Evolutionary conservation across 2,888 invertebrate genomes (phyloP), one percentile per base, ranked within the genome.

Genomic region (Heteromurus nitidus): DNA sequence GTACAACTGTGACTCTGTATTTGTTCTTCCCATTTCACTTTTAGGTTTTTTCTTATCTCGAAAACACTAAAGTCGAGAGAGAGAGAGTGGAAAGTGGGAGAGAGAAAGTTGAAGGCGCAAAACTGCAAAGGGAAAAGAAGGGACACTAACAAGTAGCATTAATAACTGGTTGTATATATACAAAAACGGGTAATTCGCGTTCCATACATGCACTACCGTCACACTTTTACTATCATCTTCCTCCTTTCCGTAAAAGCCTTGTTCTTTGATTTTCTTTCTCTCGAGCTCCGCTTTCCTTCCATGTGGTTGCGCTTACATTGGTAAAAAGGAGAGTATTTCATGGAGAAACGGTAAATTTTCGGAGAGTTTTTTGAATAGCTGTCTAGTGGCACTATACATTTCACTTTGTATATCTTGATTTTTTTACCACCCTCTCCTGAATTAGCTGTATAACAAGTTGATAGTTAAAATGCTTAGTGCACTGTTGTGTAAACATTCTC

Each of bases 371-470:
- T 50, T 50, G 50, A 50, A 50, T 50, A 50, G 50, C 22, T 50
- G 50, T 50, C 50, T 50, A 50, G 50, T 50, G 50, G 50, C 50
- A 50, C 20, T n/a, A 44, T 20, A 18, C 50, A 50, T 50, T 50
- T 50, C 50, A 50, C 50, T 50, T 50, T 50, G 20, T 20, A n/a
- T 50, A n/a, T 20, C 50, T 50, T 50, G 20, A 50, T 9, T 20
- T 50, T 20, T 50, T 36, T 36, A 36, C 36, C 36, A 13, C 13
- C n/a, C n/a, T 2, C 44, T n/a, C 44, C 9, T 18, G 50, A 50
- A 50, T 50, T 50, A 20, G 50, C 50, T 20, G 20, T 50, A 47
- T 36, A n/a, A n/a, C n/a, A n/a, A 13, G 36, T 44, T 44, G 7
- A 13, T 44, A n/a, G 44, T n/a, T 44, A n/a, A 44, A 44, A 44